These are phyloP conservation scores for Oreocharis arfaki DNA, from an alignment of 2,113 vertebrate genomes.

Conservation along the genomic window DNA sequence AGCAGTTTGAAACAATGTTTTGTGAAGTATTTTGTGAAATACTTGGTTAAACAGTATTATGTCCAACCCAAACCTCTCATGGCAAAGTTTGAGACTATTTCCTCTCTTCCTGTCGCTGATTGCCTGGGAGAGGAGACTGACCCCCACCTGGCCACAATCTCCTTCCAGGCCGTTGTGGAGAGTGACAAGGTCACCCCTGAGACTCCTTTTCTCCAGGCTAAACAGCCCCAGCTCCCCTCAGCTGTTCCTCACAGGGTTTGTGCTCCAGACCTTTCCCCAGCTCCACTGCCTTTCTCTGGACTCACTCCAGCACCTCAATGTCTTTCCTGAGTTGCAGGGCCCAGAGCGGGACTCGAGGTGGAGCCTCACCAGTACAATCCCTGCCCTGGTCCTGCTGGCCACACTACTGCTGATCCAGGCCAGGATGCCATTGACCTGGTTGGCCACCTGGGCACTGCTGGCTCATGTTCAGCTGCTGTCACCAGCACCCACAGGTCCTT, in stretches of 20 bases:
- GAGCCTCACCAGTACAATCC: not conserved
- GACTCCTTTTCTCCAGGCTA: not conserved
- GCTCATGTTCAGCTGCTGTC: not conserved
- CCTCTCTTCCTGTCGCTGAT: rapidly evolving
- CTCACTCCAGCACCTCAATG: rapidly evolving
- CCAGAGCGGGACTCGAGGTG: not conserved
- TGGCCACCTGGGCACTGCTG: not conserved
- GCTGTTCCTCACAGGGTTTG: no score
- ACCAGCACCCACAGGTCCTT: not conserved
- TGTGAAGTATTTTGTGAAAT: not conserved
- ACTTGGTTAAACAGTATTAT: not conserved
- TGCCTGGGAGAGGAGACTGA: rapidly evolving
- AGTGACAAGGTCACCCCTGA: rapidly evolving
- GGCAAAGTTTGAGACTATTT: not conserved
- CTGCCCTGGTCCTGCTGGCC: not conserved
- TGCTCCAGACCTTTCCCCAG: not conserved
- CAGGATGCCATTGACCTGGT: not conserved
- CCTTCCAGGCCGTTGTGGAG: rapidly evolving
- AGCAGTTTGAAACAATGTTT: not conserved
- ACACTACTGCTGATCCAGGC: not conserved
- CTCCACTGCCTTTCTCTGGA: rapidly evolving
- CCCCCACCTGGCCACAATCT: rapidly evolving
- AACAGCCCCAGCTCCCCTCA: not conserved
- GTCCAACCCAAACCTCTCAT: not conserved
- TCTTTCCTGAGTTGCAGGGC: not conserved